phyloP scores from a whole-genome alignment of 2,888 invertebrate genomes.

The Caenorhabditis sulstoni region DNA sequence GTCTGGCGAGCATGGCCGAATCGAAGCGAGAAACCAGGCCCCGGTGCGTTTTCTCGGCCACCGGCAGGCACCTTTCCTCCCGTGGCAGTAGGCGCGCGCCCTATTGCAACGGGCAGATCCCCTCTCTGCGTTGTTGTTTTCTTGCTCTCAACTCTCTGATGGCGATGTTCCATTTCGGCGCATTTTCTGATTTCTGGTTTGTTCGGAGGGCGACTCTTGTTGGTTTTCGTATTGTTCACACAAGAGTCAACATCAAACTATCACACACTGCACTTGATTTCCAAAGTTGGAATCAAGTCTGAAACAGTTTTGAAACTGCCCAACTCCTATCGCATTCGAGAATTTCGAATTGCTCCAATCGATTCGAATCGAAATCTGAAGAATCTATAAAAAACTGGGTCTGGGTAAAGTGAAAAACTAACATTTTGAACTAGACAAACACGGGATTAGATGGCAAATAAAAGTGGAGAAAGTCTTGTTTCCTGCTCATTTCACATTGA shows the following conservation, averaged over 20 bases:
- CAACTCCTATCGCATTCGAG: too few species aligned
- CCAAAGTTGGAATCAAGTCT: too few species aligned
- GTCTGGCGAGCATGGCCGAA: too few species aligned
- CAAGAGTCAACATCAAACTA: constrained; percentile 8
- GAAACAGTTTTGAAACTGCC: too few species aligned
- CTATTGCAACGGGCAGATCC: too few species aligned
- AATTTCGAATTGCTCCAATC: neutral
- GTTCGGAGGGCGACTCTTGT: neutral
- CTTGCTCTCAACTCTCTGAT: neutral
- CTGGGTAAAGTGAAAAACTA: constrained; percentile 14
- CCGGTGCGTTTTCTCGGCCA: too few species aligned
- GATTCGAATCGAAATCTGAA: neutral
- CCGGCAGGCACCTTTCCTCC: too few species aligned
- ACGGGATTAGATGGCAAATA: constrained; percentile 33
- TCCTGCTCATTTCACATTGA: neutral
- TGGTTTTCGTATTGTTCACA: neutral
- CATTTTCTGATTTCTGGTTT: constrained; percentile 27
- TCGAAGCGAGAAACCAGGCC: too few species aligned
- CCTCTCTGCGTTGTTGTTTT: too few species aligned
- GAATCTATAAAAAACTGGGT: constrained; percentile 1
- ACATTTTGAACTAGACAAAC: constrained; percentile 45
- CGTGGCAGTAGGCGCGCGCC: too few species aligned
- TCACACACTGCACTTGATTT: too few species aligned
- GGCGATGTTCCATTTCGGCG: neutral
- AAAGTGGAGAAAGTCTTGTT: neutral